Percentiles rank a stretch among this genome's conserved stretches.
These are phyloP conservation scores for Dicerorhinus sumatrensis DNA, from an alignment of 2,113 vertebrate genomes.

Conservation along the genomic window DNA sequence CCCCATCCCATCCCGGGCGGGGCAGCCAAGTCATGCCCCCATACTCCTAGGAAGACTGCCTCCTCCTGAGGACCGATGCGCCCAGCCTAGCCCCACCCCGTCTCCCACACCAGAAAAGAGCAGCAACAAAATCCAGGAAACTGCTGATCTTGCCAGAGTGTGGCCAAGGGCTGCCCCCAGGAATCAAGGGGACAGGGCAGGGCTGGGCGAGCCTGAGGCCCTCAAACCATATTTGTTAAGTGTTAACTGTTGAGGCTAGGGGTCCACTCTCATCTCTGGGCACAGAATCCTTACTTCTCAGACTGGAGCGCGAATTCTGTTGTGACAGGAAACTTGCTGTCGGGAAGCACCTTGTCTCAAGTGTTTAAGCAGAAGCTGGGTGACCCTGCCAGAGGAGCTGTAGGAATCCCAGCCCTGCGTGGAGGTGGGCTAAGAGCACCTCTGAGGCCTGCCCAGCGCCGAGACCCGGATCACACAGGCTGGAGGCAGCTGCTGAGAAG, in stretches of 20 bases:
- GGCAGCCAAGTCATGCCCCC: background rate
- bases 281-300: background rate
- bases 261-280: background rate
- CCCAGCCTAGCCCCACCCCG: background rate
- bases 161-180: background rate
- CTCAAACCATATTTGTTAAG: background rate
- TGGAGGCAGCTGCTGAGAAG: background rate
- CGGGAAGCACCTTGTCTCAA: background rate
- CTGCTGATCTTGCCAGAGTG: background rate
- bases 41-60: background rate
- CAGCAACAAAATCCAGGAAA: background rate
- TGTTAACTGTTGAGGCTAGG: rapidly evolving
- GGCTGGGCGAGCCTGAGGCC: background rate
- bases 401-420: background rate
- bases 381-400: background rate
- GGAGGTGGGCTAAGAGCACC: background rate
- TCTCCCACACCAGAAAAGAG: background rate
- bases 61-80: background rate
- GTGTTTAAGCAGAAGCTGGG: background rate
- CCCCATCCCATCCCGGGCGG: background rate
- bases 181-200: background rate
- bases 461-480: background rate
- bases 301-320: background rate
- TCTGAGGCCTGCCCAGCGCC: rapidly evolving
- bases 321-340: background rate